Evolutionary conservation across 2,888 invertebrate species (phyloP).

Genomic region (Folsomia candida): DNA sequence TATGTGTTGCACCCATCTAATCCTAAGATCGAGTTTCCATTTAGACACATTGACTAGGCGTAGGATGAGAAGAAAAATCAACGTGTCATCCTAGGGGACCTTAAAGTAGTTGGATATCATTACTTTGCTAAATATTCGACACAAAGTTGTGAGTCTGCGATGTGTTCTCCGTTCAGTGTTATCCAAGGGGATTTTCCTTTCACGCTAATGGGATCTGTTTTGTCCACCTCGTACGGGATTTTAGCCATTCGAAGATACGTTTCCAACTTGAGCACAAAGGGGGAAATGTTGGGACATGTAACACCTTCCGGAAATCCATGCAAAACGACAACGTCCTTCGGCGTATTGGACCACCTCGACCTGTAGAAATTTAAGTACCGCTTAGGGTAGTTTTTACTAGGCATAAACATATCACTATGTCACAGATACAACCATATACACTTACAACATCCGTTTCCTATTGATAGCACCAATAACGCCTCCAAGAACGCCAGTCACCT

Average conservation of each 20-base stretch:
- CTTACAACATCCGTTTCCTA: conserved; percentile 14
- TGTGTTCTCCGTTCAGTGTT: conserved; percentile 33
- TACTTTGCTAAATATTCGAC: conserved; percentile 31
- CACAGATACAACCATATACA: too few relatives aligned
- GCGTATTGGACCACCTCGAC: conserved; percentile 3
- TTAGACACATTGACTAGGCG: too few relatives aligned
- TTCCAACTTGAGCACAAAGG: conserved; percentile 41
- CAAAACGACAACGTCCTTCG: conserved; percentile 18
- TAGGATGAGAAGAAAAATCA: too few relatives aligned
- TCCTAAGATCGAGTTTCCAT: too few relatives aligned
- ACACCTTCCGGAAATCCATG: conserved; percentile 14
- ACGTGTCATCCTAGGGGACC: too few relatives aligned
- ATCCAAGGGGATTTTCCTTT: conserved; percentile 42
- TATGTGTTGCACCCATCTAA: too few relatives aligned
- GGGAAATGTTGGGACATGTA: conserved; percentile 29
- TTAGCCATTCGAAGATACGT: conserved; percentile 39
- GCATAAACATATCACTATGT: too few relatives aligned
- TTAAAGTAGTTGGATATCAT: not conserved
- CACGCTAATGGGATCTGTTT: conserved; percentile 19
- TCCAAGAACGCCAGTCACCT: not conserved
- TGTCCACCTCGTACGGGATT: conserved; percentile 40
- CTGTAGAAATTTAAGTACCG: not conserved
- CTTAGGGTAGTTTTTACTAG: not conserved
- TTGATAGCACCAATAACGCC: not conserved
- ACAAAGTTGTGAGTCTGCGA: conserved; percentile 34